Evolutionary conservation across 2,888 invertebrate genomes (phyloP).

Genomic region (Drosophila mulleri): DNA sequence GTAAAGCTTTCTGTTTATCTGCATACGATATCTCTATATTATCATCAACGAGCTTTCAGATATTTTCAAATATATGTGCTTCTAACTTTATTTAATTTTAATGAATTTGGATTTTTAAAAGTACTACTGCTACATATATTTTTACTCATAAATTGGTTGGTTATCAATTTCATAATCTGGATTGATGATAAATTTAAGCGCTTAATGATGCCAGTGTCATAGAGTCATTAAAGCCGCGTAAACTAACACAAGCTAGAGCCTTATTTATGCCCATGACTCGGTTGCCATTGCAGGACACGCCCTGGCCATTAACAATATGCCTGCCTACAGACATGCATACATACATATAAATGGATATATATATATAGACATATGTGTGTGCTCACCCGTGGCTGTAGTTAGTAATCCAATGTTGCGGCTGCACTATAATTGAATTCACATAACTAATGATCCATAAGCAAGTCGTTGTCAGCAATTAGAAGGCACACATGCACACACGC

Average conservation of each 20-base stretch:
- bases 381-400: slow-evolving; percentile 43
- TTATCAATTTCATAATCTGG: too few relatives aligned
- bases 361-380: slow-evolving; percentile 15
- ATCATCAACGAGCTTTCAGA: too few relatives aligned
- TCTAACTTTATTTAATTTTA: background rate
- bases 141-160: background rate
- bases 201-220: slow-evolving; percentile 21
- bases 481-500: slow-evolving; percentile 11
- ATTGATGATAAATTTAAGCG: background rate
- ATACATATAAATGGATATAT: slow-evolving; percentile 4
- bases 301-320: slow-evolving; percentile 42
- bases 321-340: slow-evolving; percentile 10
- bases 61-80: too few relatives aligned
- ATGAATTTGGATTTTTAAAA: background rate
- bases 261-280: slow-evolving; percentile 15
- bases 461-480: slow-evolving; percentile 55
- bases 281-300: slow-evolving; percentile 31
- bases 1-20: too few relatives aligned
- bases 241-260: background rate
- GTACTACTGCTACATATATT: too few relatives aligned
- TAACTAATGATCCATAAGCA: slow-evolving; percentile 64
- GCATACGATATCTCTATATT: too few relatives aligned
- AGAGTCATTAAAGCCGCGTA: slow-evolving; percentile 16
- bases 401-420: slow-evolving; percentile 60
- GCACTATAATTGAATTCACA: slow-evolving; percentile 75